These are phyloP conservation scores for Lucilia cuprina DNA, from an alignment of 1,140 invertebrate genomes.

Conservation along the genomic window DNA sequence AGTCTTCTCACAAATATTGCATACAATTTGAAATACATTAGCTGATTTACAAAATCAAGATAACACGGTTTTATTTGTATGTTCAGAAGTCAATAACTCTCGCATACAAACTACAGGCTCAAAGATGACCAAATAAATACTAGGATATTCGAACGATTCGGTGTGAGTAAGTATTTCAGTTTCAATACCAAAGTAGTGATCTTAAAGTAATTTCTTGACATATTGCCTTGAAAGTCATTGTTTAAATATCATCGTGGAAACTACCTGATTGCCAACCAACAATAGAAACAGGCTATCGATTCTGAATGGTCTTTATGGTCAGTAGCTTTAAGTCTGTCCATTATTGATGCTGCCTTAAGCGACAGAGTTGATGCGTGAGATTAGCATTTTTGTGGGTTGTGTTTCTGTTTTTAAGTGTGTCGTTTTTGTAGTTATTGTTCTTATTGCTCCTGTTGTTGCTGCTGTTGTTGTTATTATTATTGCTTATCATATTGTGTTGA, in stretches of 20 bases:
- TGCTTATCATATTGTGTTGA: background rate
- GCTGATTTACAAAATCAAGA: background rate
- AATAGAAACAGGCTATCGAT: too few relatives aligned
- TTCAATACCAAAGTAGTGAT: background rate
- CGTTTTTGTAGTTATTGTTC: background rate
- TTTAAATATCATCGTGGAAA: background rate
- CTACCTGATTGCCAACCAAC: background rate
- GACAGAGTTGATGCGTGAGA: background rate
- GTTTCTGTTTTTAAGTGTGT: conserved; percentile 11
- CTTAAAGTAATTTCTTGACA: conserved; percentile 12
- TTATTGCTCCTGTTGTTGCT: too few relatives aligned
- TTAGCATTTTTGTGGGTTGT: conserved; percentile 16
- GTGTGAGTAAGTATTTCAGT: background rate
- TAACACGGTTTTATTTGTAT: background rate
- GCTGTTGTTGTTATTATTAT: background rate
- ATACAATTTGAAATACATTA: conserved; percentile 8
- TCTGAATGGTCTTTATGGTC: background rate
- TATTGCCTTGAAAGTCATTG: conserved; percentile 11
- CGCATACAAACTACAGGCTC: background rate
- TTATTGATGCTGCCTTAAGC: too few relatives aligned
- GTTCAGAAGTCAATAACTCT: background rate
- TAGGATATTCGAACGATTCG: background rate
- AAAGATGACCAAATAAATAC: background rate
- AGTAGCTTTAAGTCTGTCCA: background rate
- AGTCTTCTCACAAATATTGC: background rate